Evolutionary conservation across 2,888 invertebrate genomes (phyloP).

Genomic region (Melipona beecheii): DNA sequence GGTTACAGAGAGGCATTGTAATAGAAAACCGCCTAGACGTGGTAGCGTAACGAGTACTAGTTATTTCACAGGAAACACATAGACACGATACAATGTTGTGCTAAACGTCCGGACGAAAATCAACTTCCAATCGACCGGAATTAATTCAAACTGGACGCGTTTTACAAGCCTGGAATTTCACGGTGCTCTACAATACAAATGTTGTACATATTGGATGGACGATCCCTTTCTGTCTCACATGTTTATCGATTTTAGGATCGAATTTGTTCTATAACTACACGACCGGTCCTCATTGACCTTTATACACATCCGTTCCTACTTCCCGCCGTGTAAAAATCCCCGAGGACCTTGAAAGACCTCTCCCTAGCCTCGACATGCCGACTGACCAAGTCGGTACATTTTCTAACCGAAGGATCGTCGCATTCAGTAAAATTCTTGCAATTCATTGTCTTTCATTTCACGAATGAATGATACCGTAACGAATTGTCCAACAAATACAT

Average conservation of each 20-base stretch:
- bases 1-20: conserved; percentile 14
- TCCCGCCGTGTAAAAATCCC: conserved; percentile 60
- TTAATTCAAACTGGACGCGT: neutral
- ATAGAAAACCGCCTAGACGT: neutral
- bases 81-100: neutral
- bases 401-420: conserved; percentile 24
- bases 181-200: conserved; percentile 1
- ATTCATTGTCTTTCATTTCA: conserved; percentile 8
- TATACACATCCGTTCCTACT: conserved; percentile 60
- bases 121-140: neutral
- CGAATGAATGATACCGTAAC: neutral
- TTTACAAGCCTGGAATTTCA: conserved; percentile 9
- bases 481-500: neutral
- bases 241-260: conserved; percentile 63
- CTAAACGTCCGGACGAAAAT: conserved; percentile 9
- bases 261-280: conserved; percentile 54
- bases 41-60: neutral
- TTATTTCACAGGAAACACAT: neutral
- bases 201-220: conserved; percentile 27
- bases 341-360: conserved; percentile 64
- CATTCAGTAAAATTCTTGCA: conserved; percentile 21
- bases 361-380: conserved; percentile 61
- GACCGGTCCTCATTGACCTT: conserved; percentile 65
- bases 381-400: conserved; percentile 45
- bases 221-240: conserved; percentile 34